Evolutionary conservation across 1,140 invertebrate species (phyloP), one percentile per base, ranked within the genome.

Genomic region (Papilio polytes): DNA sequence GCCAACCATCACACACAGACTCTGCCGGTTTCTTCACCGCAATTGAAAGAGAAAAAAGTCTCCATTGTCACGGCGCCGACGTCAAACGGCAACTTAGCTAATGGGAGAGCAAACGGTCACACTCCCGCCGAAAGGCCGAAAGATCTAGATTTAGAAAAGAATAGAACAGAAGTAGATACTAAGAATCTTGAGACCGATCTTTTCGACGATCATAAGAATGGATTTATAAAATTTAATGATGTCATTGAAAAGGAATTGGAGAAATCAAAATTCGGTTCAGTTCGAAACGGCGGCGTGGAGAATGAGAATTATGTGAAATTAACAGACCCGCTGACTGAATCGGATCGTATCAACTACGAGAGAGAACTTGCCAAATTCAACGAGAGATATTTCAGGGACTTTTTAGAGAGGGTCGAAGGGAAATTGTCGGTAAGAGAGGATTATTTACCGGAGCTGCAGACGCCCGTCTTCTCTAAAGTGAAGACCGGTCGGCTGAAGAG

Each of bases 401-500:
- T 90, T 80, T 85, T 93, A 31, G 91, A 92, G 8, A 88, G 84
- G 41, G 87, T 90, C 78, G 87, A 86, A 31, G 85, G 90, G 13
- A 86, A 87, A 46, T 59, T 92, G 26, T 83, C 90, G 1, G 91
- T 93, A 0, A 94, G 88, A 85, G 92, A 95, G 79, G 89, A 95
- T 46, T 95, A 95, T 81, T 86, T 95, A 22, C 95, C 95, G 0
- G 95, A 95, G 81, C 79, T 91, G 18, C 94, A 95, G 80, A 93
- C 92, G 51, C 94, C 95, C 0, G 89, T 95, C 56, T 95, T 95
- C 79, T 87, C 94, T 3, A 95, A 95, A 86, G 90, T 95, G 44
- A 95, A 95, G 80, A 81, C 91, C 10, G 91, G 90, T 0, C 85
- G 90, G 51, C 79, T 90, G 83, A 91, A 88, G 72, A 90, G 85